phyloP scores from a whole-genome alignment of 1,140 invertebrate species.

The Ostrea edulis region DNA sequence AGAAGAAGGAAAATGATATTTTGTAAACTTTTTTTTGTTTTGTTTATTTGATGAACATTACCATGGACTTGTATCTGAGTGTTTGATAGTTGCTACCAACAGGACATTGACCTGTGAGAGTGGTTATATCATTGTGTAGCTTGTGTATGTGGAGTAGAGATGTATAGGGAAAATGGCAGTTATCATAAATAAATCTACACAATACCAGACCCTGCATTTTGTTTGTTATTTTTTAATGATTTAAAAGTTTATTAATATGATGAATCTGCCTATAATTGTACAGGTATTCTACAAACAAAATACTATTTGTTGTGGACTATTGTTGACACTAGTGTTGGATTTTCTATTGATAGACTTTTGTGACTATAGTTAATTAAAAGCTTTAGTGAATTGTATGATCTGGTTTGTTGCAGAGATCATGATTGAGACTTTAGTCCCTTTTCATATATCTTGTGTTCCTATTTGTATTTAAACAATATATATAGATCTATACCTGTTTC shows the following conservation, averaged over 20 bases:
- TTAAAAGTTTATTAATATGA: background rate
- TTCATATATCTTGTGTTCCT: no score
- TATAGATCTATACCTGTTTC: no score
- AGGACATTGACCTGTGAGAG: background rate
- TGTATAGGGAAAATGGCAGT: constrained; percentile 10
- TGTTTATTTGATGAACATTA: background rate
- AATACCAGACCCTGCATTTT: background rate
- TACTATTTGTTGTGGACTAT: no score
- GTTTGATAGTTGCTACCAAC: background rate
- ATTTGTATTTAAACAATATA: no score
- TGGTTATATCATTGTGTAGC: background rate
- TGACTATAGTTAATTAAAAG: no score
- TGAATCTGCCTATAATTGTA: no score
- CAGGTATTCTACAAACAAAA: no score
- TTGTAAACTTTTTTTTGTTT: background rate
- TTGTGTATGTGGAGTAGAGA: constrained; percentile 2
- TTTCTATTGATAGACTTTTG: no score
- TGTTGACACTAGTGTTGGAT: no score
- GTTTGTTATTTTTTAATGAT: background rate
- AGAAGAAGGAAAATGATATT: background rate
- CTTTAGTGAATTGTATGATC: no score
- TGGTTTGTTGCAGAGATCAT: no score
- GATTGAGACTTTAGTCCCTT: no score
- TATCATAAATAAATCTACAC: background rate
- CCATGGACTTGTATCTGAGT: background rate